Conservation (phyloP, 2,888 invertebrate species). For the Saturnia pavonia region DNA sequence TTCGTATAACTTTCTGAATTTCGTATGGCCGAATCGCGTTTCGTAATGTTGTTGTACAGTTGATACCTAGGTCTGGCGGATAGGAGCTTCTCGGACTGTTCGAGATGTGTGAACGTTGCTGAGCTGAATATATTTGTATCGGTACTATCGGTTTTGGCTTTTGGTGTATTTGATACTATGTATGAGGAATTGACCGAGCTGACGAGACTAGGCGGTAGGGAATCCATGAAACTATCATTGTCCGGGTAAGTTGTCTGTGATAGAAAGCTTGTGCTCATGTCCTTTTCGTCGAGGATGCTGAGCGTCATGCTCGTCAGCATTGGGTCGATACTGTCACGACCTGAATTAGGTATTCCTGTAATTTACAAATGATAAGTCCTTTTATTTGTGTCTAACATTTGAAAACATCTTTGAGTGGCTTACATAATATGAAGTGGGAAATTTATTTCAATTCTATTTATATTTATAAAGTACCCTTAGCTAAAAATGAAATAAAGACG, state of each 20-base stretch:
- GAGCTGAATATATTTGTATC: constrained; percentile 73
- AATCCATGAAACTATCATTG: constrained; percentile 73
- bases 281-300: constrained; percentile 76
- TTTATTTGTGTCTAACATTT: neutral
- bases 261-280: constrained; percentile 79
- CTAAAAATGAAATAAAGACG: neutral
- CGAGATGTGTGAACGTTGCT: constrained; percentile 71
- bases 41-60: constrained; percentile 62
- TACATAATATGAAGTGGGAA: neutral
- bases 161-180: constrained; percentile 60
- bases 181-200: constrained; percentile 75
- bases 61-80: constrained; percentile 62
- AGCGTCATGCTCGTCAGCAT: constrained; percentile 78
- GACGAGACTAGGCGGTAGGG: constrained; percentile 71
- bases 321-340: constrained; percentile 71
- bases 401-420: neutral
- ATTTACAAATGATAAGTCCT: constrained; percentile 23
- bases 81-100: constrained; percentile 67
- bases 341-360: constrained; percentile 58
- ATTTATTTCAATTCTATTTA: too few species aligned
- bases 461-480: constrained; percentile 15
- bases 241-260: constrained; percentile 76
- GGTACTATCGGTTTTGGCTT: constrained; percentile 48
- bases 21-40: constrained; percentile 56
- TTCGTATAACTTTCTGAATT: constrained; percentile 73